These are phyloP conservation scores for Aegotheles bennettii DNA, from an alignment of 2,113 vertebrate genomes.

Conservation along the genomic window DNA sequence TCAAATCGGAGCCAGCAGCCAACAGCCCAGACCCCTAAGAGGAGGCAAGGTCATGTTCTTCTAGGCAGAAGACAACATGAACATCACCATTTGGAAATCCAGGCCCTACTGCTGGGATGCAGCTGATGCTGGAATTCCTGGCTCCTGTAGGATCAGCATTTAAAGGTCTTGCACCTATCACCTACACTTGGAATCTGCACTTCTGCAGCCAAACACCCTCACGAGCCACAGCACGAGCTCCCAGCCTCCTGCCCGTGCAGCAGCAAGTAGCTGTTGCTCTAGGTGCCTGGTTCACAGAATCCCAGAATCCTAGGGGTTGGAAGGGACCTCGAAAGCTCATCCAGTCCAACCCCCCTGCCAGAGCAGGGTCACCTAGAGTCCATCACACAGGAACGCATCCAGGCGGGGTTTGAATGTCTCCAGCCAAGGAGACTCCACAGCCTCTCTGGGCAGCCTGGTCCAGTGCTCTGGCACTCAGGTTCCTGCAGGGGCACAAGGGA, in stretches of 20 bases:
- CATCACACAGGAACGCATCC: too few relatives aligned
- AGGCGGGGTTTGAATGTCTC: too few relatives aligned
- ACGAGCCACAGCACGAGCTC: too few relatives aligned
- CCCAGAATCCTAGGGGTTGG: too few relatives aligned
- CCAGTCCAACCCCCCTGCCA: too few relatives aligned
- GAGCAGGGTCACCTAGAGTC: too few relatives aligned
- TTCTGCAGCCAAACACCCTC: background rate
- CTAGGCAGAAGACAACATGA: background rate
- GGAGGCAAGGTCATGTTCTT: background rate
- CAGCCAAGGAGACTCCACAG: too few relatives aligned
- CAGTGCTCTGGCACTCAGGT: too few relatives aligned
- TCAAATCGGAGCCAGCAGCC: background rate
- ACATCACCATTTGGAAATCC: background rate
- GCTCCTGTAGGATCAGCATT: background rate
- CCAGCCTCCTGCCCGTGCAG: background rate
- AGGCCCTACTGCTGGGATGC: background rate
- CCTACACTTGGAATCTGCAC: accelerated
- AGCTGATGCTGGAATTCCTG: accelerated
- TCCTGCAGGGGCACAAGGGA: background rate
- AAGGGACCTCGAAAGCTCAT: too few relatives aligned
- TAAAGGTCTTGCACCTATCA: background rate
- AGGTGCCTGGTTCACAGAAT: too few relatives aligned
- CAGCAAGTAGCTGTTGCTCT: background rate
- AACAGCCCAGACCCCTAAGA: background rate
- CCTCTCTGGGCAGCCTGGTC: too few relatives aligned